Evolutionary conservation across 1,140 invertebrate species (phyloP), one percentile per base, ranked within the genome.

Genomic region (Papilio dardanus): DNA sequence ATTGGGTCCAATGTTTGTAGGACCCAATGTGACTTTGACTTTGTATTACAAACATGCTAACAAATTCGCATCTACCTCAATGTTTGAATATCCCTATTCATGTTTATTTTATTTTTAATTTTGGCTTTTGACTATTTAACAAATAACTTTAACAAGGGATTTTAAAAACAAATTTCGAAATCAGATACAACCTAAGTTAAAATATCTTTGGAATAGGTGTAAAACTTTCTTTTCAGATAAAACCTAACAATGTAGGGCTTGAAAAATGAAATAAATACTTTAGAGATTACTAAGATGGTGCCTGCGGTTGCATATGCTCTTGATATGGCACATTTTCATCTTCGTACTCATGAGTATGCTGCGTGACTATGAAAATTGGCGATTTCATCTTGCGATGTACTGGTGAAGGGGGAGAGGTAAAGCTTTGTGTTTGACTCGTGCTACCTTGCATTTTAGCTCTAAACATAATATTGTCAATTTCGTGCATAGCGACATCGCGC

Each of bases 401-500:
- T 2, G 85, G 84, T 6, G 87, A 83, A 21, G 86, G 81, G 1
- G 87, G 83, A 0, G 83, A 75, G 0, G 86, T 77, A 46, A 82
- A 89, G 66, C 81, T 87, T 30, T 82, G 74, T 1, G 71, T 28
- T 71, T 80, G 81, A 30, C 68, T 69, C 42, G 80, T 69, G 68
- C 76, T 65, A 68, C 79, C 83, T 77, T 90, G 84, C 82, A 93
- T 90, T 86, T 91, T 93, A 3, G 85, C 88, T 16, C 85, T 84
- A 76, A 92, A 93, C 86, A 93, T 91, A 40, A 92, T 87, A 79
- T 92, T 92, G 58, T 93, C 90, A 8, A 93, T 92, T 71, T 93
- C 90, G 46, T 93, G 88, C 90, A 93, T 92, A 0, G 86, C 86
- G 4, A 91, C 74, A 73, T 92, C 90, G 0, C 91, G 80, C 54